phyloP scores from a whole-genome alignment of 1,140 invertebrate genomes.

The Meloidogyne floridensis region DNA sequence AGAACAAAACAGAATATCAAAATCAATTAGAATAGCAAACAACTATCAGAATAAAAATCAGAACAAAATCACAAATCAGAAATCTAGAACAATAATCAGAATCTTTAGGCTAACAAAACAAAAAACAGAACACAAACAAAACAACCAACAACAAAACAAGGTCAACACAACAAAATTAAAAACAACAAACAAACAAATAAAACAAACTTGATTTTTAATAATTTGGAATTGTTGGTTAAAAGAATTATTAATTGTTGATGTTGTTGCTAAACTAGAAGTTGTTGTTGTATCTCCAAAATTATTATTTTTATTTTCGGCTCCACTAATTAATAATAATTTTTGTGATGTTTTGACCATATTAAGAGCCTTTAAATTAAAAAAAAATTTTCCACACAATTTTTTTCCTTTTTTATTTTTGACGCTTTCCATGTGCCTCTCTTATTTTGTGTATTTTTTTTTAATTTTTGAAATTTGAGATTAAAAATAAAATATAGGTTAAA shows the following conservation, averaged over 20 bases:
- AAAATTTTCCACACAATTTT: background rate
- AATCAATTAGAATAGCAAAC: too few species aligned
- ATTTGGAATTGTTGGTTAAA: conserved; percentile 35
- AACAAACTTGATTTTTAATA: conserved; percentile 30
- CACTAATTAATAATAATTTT: conserved; percentile 50
- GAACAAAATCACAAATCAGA: too few species aligned
- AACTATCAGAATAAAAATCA: too few species aligned
- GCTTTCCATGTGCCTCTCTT: conserved; percentile 19
- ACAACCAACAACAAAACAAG: too few species aligned
- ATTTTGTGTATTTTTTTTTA: background rate
- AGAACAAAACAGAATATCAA: too few species aligned
- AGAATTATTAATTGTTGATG: background rate
- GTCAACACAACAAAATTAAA: background rate
- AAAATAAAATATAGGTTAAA: background rate
- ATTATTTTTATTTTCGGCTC: background rate
- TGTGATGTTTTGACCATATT: conserved; percentile 61
- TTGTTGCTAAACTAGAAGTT: background rate
- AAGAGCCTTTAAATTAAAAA: conserved; percentile 53
- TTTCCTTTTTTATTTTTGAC: background rate
- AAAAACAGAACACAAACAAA: too few species aligned
- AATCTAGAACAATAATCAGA: too few species aligned
- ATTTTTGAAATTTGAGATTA: conserved; percentile 4
- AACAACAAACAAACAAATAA: background rate
- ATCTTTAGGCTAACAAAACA: too few species aligned
- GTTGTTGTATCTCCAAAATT: background rate